phyloP scores from a whole-genome alignment of 1,140 invertebrate genomes.

The Aphis craccivora region DNA sequence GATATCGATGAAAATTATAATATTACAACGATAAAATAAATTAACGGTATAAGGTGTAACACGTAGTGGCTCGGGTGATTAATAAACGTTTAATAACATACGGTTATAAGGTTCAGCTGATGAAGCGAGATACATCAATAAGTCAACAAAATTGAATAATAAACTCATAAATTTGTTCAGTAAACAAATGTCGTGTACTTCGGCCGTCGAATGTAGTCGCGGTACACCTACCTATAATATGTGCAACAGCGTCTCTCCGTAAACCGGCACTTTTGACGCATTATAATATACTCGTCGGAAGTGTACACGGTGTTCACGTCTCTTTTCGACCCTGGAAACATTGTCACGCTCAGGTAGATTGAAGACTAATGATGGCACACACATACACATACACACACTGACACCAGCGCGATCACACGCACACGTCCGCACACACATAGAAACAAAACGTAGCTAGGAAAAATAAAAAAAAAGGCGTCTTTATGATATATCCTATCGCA shows the following conservation, averaged over 20 bases:
- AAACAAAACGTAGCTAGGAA: conserved; percentile 34
- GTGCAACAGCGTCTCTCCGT: neutral
- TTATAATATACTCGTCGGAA: neutral
- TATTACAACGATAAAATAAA: neutral
- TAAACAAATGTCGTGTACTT: conserved; percentile 31
- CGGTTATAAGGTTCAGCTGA: neutral
- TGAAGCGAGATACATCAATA: neutral
- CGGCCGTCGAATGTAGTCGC: neutral
- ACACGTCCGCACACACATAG: conserved; percentile 16
- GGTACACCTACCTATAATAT: neutral
- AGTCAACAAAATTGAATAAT: neutral
- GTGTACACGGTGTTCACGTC: conserved; percentile 35
- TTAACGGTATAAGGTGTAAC: neutral
- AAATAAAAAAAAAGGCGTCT: conserved; percentile 45
- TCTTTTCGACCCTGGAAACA: conserved; percentile 41
- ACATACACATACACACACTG: conserved; percentile 24
- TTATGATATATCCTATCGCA: conserved; percentile 52
- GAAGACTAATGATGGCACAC: conserved; percentile 52
- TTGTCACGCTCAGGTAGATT: conserved; percentile 54
- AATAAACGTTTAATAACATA: neutral
- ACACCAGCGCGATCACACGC: neutral
- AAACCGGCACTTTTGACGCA: neutral
- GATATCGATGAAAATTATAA: neutral
- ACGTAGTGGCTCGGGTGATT: neutral
- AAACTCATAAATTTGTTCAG: neutral